These are phyloP conservation scores for Calosoma granatense DNA, from an alignment of 1,140 invertebrate species.

Conservation along the genomic window DNA sequence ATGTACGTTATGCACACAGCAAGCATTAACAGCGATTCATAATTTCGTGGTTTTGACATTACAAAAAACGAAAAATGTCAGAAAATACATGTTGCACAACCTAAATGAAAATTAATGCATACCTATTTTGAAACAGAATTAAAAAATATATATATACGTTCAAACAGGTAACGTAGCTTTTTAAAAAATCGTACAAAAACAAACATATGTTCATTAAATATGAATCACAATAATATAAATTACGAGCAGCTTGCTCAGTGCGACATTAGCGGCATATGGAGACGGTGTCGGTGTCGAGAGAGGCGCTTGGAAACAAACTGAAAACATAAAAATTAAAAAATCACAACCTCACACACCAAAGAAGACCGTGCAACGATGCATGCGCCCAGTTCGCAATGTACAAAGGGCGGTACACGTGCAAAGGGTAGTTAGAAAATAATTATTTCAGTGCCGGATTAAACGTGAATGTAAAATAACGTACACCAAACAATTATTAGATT, in stretches of 20 bases:
- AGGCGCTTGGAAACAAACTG: too few species aligned
- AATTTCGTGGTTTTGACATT: too few species aligned
- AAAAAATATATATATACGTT: background rate
- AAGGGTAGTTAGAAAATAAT: background rate
- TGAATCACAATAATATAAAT: slow-evolving; percentile 2
- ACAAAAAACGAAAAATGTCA: too few species aligned
- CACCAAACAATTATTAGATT: too few species aligned
- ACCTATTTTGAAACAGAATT: background rate
- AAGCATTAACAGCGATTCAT: too few species aligned
- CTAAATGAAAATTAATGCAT: background rate
- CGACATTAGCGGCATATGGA: too few species aligned
- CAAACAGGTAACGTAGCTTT: background rate
- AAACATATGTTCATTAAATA: slow-evolving; percentile 2
- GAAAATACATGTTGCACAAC: too few species aligned
- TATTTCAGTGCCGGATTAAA: background rate
- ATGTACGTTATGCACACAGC: too few species aligned
- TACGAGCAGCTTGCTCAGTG: background rate
- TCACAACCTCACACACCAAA: background rate
- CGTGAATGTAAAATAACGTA: too few species aligned
- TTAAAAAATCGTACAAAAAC: background rate
- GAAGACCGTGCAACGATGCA: background rate
- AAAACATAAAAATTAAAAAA: background rate
- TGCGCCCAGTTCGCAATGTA: background rate
- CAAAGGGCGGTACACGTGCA: background rate
- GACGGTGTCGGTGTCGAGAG: too few species aligned